Evolutionary conservation across 2,113 vertebrate species (phyloP), one percentile per base, ranked within the genome.

Genomic region (Neomonachus schauinslandi): DNA sequence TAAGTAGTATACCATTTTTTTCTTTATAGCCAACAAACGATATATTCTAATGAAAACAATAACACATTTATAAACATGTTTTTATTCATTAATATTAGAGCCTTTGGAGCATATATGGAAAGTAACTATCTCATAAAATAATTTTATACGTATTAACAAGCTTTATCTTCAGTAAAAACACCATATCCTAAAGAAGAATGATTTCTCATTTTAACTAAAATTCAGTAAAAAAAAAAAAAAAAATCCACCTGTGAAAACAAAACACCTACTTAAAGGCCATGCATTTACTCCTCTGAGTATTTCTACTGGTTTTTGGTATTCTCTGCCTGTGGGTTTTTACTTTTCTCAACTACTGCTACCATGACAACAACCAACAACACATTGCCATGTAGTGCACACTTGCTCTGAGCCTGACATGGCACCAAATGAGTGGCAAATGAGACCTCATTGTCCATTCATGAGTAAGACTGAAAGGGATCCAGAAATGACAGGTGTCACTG

Each of bases 161-260:
- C 49, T 61, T 57, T 65, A 61, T 3, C 24, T 93, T 79, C 15
- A 91, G 31, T n/a, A 71, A 79, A 61, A 77, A 69, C 9, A 71
- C 22, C 26, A 88, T 77, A 92, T 95, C 84, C 59, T 42, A 83
- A 84, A 92, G 8, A 93, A 84, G 9, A 83, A 46, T 49, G 2
- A 71, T 33, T 86, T 92, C 33, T 85, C 36, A 55, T 82, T 86
- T 80, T 83, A 89, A 94, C 42, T 93, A 79, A 95, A 92, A 94
- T 93, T 67, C 42, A 79, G 14, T 69, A 39, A n/a, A n/a, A 31
- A 16, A 84, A 61, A 31, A 16, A 84, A 61, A 72, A 89, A 57
- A 76, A 46, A 16, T 39, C 16, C 46, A 71, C 24, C 5, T 9
- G 31, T 69, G 18, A 81, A 95, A 91, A 61, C 19, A 93, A 91